Conservation (phyloP, 2,113 vertebrate species). For the Macaca nemestrina region DNA sequence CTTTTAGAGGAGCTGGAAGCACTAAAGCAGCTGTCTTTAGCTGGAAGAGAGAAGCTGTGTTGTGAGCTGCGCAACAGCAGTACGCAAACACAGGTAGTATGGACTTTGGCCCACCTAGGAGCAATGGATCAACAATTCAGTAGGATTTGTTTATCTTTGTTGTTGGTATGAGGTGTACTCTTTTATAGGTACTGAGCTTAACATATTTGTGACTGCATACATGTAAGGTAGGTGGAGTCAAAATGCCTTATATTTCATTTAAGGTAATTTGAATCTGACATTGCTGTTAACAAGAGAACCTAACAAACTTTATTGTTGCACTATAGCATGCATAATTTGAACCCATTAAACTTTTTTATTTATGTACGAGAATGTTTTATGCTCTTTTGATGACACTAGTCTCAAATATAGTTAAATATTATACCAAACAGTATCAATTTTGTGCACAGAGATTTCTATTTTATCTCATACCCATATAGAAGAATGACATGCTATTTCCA, state of each 20-base stretch:
- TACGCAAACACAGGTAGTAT: slow-evolving; percentile 89
- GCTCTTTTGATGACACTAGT: slow-evolving; percentile 66
- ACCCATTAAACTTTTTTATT: slow-evolving; percentile 54
- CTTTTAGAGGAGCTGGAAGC: slow-evolving; percentile 87
- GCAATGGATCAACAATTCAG: slow-evolving; percentile 1
- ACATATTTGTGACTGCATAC: slow-evolving; percentile 42
- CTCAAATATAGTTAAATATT: slow-evolving; percentile 73
- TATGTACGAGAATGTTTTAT: not conserved
- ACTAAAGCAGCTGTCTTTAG: slow-evolving; percentile 79
- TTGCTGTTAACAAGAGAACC: slow-evolving; percentile 85
- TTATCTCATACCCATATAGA: not conserved
- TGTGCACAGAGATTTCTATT: slow-evolving; percentile 56
- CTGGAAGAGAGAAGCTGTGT: slow-evolving; percentile 79
- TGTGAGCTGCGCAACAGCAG: slow-evolving; percentile 82
- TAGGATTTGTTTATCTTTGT: slow-evolving; percentile 56
- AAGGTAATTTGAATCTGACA: slow-evolving; percentile 81
- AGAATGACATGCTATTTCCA: slow-evolving; percentile 65
- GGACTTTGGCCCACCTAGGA: slow-evolving; percentile 77
- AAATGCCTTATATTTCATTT: slow-evolving; percentile 51
- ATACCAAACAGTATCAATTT: slow-evolving; percentile 49
- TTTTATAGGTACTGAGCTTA: slow-evolving; percentile 42
- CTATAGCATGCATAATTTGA: slow-evolving; percentile 59
- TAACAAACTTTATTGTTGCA: slow-evolving; percentile 66
- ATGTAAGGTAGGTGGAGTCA: slow-evolving; percentile 76
- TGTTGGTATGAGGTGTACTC: slow-evolving; percentile 39